phyloP scores from a whole-genome alignment of 2,888 invertebrate genomes.

The Ochropacha duplaris region DNA sequence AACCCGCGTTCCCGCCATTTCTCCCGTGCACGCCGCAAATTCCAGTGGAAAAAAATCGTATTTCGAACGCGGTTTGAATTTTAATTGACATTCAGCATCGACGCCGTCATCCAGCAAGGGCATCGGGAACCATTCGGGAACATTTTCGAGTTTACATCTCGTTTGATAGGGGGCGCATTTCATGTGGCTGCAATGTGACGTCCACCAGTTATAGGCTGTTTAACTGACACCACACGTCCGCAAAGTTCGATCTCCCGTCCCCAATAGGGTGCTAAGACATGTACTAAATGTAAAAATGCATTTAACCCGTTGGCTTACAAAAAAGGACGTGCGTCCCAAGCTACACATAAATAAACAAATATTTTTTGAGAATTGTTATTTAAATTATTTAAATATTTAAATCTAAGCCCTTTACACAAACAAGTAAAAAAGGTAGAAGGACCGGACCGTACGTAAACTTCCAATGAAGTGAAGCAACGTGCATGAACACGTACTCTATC shows the following conservation, averaged over 20 bases:
- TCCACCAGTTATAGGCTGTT: constrained; percentile 63
- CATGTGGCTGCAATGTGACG: constrained; percentile 30
- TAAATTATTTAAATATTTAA: too few species aligned
- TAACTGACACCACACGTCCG: constrained; percentile 59
- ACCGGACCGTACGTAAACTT: too few species aligned
- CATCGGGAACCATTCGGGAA: constrained; percentile 64
- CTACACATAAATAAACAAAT: too few species aligned
- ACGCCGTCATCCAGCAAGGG: constrained; percentile 48
- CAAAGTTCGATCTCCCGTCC: constrained; percentile 28
- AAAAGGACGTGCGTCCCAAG: too few species aligned
- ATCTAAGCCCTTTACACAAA: too few species aligned
- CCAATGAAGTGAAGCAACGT: too few species aligned
- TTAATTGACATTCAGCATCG: constrained; percentile 79
- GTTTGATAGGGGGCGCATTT: constrained; percentile 45
- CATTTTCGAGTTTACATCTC: constrained; percentile 70
- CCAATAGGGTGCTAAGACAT: not conserved
- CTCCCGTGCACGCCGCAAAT: constrained; percentile 78
- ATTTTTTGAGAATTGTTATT: too few species aligned
- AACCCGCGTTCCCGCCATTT: constrained; percentile 80
- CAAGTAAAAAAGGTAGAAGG: too few species aligned
- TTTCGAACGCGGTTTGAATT: constrained; percentile 83
- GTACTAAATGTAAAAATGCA: not conserved
- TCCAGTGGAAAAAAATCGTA: constrained; percentile 82
- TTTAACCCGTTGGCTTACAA: too few species aligned
- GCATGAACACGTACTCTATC: too few species aligned